phyloP scores from a whole-genome alignment of 2,888 invertebrate species.

The Cantharis flavilabris region DNA sequence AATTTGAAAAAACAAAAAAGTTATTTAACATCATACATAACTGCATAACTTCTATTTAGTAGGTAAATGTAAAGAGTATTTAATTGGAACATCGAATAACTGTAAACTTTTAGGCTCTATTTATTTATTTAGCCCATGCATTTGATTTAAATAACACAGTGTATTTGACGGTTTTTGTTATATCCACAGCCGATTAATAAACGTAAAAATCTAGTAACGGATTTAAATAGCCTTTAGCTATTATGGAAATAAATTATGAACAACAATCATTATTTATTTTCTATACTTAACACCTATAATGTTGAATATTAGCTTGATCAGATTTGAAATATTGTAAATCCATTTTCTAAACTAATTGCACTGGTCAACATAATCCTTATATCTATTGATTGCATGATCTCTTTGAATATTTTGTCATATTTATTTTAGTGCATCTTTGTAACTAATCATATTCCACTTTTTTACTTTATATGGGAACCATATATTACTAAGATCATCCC shows the following conservation, averaged over 20 bases:
- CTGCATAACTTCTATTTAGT: neutral
- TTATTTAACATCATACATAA: neutral
- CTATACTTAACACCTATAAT: neutral
- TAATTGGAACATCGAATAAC: slow-evolving; percentile 3
- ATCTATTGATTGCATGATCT: no score
- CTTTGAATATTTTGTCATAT: neutral
- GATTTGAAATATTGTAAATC: neutral
- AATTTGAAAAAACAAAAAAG: neutral
- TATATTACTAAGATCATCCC: no score
- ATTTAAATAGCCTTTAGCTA: neutral
- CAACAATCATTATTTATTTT: neutral
- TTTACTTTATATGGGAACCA: no score
- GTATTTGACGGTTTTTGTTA: slow-evolving; percentile 30
- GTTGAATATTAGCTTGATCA: neutral
- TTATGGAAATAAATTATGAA: neutral
- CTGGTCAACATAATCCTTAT: neutral
- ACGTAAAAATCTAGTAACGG: slow-evolving; percentile 5
- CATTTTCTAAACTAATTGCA: neutral
- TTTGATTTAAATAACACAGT: slow-evolving; percentile 29
- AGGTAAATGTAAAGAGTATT: neutral
- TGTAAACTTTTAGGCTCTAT: slow-evolving; percentile 8
- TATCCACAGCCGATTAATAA: slow-evolving; percentile 30
- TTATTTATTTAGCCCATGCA: slow-evolving; percentile 13
- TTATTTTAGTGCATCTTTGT: neutral
- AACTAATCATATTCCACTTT: no score